These are phyloP conservation scores for Aselliscus stoliczkanus DNA, from an alignment of 2,797 vertebrate genomes.

Conservation along the genomic window DNA sequence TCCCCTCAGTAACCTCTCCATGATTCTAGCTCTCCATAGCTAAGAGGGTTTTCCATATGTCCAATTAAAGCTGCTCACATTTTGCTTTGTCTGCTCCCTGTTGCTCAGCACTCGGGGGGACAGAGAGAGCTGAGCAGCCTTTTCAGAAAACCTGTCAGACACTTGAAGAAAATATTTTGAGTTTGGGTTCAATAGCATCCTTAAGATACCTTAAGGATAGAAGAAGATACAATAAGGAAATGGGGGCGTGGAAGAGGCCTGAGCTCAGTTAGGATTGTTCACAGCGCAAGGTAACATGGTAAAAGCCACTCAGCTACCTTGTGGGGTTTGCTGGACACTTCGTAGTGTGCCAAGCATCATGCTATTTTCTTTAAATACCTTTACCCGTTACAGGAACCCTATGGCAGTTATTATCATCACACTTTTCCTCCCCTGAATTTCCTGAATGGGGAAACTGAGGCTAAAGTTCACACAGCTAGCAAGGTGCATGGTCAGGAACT, in stretches of 20 bases:
- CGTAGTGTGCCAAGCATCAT: neutral
- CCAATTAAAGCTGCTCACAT: neutral
- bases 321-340: neutral
- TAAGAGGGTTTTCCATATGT: neutral
- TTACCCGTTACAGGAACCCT: neutral
- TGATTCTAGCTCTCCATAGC: neutral
- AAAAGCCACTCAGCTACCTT: neutral
- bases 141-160: neutral
- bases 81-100: neutral
- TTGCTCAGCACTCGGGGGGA: neutral
- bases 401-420: neutral
- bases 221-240: neutral
- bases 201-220: neutral
- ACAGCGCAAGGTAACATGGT: neutral
- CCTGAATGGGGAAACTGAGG: neutral
- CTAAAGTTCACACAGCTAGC: neutral
- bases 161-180: neutral
- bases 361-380: neutral
- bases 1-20: neutral
- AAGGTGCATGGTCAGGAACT: neutral
- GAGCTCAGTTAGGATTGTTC: neutral
- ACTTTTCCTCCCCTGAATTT: neutral
- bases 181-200: neutral
- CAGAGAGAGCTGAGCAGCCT: neutral
- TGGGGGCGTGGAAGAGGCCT: neutral